phyloP scores from a whole-genome alignment of 2,888 invertebrate genomes.

The Rhabditophanes sp. region DNA sequence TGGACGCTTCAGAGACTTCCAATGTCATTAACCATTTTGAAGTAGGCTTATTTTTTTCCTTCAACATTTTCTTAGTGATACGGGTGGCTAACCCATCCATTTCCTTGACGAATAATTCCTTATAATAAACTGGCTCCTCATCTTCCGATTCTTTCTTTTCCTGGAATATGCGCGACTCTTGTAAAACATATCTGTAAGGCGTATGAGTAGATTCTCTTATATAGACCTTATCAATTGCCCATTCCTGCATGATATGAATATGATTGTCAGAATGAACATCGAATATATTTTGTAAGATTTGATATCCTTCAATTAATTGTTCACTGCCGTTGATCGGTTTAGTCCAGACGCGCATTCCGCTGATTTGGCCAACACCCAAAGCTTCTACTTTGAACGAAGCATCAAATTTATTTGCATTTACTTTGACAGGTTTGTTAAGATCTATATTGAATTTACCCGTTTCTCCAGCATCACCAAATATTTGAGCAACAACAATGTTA shows the following conservation, averaged over 20 bases:
- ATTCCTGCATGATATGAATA: slow-evolving; percentile 6
- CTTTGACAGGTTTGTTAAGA: slow-evolving; percentile 1
- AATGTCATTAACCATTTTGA: too few relatives aligned
- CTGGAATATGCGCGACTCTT: slow-evolving; percentile 5
- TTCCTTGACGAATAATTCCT: slow-evolving; percentile 16
- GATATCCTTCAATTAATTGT: too few relatives aligned
- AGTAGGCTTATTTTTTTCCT: neutral
- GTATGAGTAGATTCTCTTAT: slow-evolving; percentile 28
- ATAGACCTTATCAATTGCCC: slow-evolving; percentile 11
- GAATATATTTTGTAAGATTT: neutral
- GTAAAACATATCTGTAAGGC: slow-evolving; percentile 25
- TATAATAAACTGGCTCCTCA: slow-evolving; percentile 5
- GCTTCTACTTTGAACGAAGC: slow-evolving; percentile 29
- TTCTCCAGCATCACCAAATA: neutral
- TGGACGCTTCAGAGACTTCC: too few relatives aligned
- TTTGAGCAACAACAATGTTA: too few relatives aligned
- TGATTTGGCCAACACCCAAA: slow-evolving; percentile 19
- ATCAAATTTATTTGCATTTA: slow-evolving; percentile 3
- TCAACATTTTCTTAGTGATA: slow-evolving; percentile 15
- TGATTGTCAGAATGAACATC: too few relatives aligned
- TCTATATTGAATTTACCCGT: neutral
- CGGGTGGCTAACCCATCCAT: slow-evolving; percentile 23
- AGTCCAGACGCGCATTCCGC: slow-evolving; percentile 14
- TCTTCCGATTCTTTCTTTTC: too few relatives aligned
- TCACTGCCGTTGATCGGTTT: slow-evolving; percentile 14